phyloP scores from a whole-genome alignment of 2,113 vertebrate genomes.

The Sander lucioperca region DNA sequence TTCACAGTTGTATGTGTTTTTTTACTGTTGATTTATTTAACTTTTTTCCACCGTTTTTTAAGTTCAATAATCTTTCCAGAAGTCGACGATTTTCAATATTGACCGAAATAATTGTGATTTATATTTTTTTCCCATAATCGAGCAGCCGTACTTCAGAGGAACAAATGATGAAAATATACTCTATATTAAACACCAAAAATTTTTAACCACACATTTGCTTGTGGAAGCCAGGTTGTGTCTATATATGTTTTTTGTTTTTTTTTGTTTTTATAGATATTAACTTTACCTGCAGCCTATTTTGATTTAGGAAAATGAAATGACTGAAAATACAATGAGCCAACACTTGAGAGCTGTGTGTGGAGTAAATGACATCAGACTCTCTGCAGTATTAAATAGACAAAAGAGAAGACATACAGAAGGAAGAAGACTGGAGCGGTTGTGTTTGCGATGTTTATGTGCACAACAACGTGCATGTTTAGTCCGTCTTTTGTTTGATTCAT shows the following conservation, averaged over 20 bases:
- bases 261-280: neutral
- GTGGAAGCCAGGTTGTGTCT: neutral
- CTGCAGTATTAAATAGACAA: neutral
- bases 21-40: too few relatives aligned
- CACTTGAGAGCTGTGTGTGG: neutral
- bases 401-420: neutral
- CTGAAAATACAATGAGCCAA: neutral
- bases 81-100: too few relatives aligned
- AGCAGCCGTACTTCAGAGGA: too few relatives aligned
- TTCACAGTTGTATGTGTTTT: too few relatives aligned
- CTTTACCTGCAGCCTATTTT: conserved; percentile 58
- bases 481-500: neutral
- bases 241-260: too few relatives aligned
- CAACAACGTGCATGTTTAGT: neutral
- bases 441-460: neutral
- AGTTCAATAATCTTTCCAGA: too few relatives aligned
- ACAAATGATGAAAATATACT: neutral
- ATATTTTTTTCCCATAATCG: too few relatives aligned
- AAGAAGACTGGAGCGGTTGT: neutral
- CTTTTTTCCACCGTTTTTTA: too few relatives aligned
- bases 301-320: neutral
- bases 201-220: neutral
- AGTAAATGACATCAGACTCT: conserved; percentile 45
- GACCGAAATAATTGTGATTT: too few relatives aligned
- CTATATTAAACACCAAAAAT: neutral